Conservation (phyloP, 2,797 vertebrate genomes). For the Caiman crocodilus region DNA sequence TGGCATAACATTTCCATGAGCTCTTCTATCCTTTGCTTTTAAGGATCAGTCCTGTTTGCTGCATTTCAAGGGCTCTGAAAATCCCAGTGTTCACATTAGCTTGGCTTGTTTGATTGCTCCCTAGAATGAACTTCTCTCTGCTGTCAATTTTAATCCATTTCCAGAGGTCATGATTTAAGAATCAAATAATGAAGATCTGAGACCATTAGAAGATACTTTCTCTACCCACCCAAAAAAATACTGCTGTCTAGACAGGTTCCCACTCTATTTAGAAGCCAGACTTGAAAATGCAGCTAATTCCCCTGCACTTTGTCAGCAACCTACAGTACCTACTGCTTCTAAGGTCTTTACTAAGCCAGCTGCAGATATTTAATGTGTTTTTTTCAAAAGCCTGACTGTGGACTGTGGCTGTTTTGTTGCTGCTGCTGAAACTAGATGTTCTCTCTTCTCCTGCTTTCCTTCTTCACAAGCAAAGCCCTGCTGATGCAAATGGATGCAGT, state of each 20-base stretch:
- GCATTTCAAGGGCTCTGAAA: background rate
- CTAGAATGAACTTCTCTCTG: background rate
- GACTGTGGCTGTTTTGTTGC: no score
- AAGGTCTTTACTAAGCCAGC: background rate
- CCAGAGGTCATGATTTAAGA: background rate
- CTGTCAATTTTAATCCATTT: slow-evolving; percentile 1
- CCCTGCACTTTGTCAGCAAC: background rate
- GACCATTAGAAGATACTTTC: background rate
- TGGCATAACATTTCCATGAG: no score
- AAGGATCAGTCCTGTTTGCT: background rate
- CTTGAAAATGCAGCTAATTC: background rate
- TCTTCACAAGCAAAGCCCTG: no score
- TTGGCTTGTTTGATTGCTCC: background rate
- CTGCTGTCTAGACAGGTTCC: background rate
- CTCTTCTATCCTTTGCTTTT: background rate
- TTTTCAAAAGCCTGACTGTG: background rate
- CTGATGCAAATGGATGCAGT: background rate
- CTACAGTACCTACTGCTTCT: background rate
- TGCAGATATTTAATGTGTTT: background rate
- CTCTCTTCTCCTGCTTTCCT: no score
- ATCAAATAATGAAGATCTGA: slow-evolving; percentile 3
- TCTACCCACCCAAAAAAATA: background rate
- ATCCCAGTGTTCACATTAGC: background rate
- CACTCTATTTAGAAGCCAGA: slow-evolving; percentile 1
- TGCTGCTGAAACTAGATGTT: background rate